Evolutionary conservation across 1,140 invertebrate species (phyloP).

Genomic region (Pseudomyrmex flavicornis): DNA sequence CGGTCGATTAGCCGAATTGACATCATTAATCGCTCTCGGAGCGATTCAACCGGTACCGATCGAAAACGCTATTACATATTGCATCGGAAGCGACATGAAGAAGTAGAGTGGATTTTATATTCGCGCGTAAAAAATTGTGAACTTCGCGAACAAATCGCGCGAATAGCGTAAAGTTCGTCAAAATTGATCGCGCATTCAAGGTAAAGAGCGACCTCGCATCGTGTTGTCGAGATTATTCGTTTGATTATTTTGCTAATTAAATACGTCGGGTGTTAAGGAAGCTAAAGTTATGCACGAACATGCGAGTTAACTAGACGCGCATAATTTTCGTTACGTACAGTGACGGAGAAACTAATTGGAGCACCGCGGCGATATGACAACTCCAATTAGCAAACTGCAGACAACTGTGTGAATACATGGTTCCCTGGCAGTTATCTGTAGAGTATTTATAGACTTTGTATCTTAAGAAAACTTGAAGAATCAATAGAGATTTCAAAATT

Average conservation of each 20-base stretch:
- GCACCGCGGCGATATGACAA: slow-evolving; percentile 19
- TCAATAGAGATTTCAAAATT: background rate
- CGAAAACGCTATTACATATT: background rate
- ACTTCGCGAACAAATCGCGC: background rate
- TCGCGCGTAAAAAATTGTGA: background rate
- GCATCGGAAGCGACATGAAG: background rate
- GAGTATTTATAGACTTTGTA: background rate
- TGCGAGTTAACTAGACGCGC: slow-evolving; percentile 16
- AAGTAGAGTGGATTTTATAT: background rate
- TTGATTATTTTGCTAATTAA: slow-evolving; percentile 25
- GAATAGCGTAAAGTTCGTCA: background rate
- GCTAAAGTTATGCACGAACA: slow-evolving; percentile 5
- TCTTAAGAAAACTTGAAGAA: background rate
- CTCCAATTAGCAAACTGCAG: slow-evolving; percentile 32
- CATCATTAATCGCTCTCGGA: no score
- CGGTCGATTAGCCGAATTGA: no score
- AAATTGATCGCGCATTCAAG: slow-evolving; percentile 4
- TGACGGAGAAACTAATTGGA: slow-evolving; percentile 22
- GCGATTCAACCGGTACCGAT: no score
- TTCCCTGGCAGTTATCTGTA: background rate
- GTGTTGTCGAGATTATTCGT: background rate
- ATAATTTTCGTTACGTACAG: slow-evolving; percentile 28
- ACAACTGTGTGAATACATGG: background rate
- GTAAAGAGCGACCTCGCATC: background rate
- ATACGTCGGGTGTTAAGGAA: background rate